Evolutionary conservation across 1,140 invertebrate species (phyloP).

Genomic region (Trissolcus basalis): DNA sequence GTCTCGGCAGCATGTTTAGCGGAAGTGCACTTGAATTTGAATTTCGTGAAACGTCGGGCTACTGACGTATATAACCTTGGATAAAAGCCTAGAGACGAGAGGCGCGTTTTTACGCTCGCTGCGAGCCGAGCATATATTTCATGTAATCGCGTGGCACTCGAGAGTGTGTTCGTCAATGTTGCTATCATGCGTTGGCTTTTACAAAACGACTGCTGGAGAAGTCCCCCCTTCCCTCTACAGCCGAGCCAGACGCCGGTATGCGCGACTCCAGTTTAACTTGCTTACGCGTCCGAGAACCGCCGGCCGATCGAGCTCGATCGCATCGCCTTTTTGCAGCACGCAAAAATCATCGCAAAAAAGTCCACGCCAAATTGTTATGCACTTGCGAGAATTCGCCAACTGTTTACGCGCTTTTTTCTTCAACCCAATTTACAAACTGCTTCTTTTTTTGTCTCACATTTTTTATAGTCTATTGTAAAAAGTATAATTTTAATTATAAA

Average conservation of each 20-base stretch:
- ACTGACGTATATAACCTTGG: slow-evolving; percentile 31
- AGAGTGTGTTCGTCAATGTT: slow-evolving; percentile 50
- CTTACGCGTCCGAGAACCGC: slow-evolving; percentile 38
- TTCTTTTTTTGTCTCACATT: not conserved
- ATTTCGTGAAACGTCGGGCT: slow-evolving; percentile 20
- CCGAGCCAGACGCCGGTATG: slow-evolving; percentile 41
- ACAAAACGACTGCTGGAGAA: slow-evolving; percentile 52
- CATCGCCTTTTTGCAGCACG: slow-evolving; percentile 5
- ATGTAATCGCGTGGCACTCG: slow-evolving; percentile 50
- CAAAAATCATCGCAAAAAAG: slow-evolving; percentile 22
- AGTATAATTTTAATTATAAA: no score
- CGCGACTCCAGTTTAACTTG: slow-evolving; percentile 47
- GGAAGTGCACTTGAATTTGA: slow-evolving; percentile 46
- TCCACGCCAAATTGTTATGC: slow-evolving; percentile 30
- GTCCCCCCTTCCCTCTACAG: slow-evolving; percentile 26
- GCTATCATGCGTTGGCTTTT: slow-evolving; percentile 55
- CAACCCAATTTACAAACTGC: not conserved
- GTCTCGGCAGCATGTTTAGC: slow-evolving; percentile 70
- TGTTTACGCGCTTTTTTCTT: not conserved
- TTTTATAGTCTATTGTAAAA: not conserved
- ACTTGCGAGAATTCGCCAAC: not conserved
- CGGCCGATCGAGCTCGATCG: slow-evolving; percentile 36
- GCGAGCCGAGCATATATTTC: slow-evolving; percentile 46
- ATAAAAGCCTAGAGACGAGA: slow-evolving; percentile 1
- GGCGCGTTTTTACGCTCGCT: slow-evolving; percentile 30